phyloP scores from a whole-genome alignment of 2,888 invertebrate genomes.

The Caenorhabditis sulstoni region DNA sequence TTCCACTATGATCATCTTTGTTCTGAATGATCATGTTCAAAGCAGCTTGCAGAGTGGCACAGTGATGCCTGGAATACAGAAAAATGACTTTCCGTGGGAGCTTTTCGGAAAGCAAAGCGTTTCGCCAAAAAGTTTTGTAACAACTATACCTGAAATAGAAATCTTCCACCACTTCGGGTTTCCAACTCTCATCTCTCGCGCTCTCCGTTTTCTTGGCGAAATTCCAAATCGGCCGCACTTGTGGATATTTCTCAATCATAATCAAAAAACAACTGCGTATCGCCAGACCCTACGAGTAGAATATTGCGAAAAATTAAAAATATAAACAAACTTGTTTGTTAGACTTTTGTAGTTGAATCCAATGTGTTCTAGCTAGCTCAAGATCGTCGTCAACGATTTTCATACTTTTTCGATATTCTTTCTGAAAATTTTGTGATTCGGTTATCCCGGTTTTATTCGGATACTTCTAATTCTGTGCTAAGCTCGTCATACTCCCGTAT shows the following conservation, averaged over 20 bases:
- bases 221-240: slow-evolving; percentile 78
- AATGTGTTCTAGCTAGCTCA: slow-evolving; percentile 74
- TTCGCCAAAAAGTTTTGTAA: too few relatives aligned
- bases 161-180: slow-evolving; percentile 69
- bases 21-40: slow-evolving; percentile 79
- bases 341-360: slow-evolving; percentile 77
- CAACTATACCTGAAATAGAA: slow-evolving; percentile 73
- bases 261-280: slow-evolving; percentile 69
- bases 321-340: slow-evolving; percentile 70
- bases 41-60: slow-evolving; percentile 76
- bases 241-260: slow-evolving; percentile 74
- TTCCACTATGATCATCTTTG: slow-evolving; percentile 71
- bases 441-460: neutral
- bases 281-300: slow-evolving; percentile 43
- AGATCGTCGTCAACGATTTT: slow-evolving; percentile 50
- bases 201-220: slow-evolving; percentile 73
- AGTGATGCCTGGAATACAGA: slow-evolving; percentile 71
- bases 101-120: too few relatives aligned
- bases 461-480: slow-evolving; percentile 20
- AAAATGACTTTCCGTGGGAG: too few relatives aligned
- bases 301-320: neutral
- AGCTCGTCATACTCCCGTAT: slow-evolving; percentile 35
- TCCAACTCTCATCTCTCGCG: slow-evolving; percentile 65
- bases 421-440: slow-evolving; percentile 17
- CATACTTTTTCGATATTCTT: slow-evolving; percentile 33